Evolutionary conservation across 2,888 invertebrate species (phyloP), one percentile per base, ranked within the genome.

Genomic region (Nomada fabriciana): DNA sequence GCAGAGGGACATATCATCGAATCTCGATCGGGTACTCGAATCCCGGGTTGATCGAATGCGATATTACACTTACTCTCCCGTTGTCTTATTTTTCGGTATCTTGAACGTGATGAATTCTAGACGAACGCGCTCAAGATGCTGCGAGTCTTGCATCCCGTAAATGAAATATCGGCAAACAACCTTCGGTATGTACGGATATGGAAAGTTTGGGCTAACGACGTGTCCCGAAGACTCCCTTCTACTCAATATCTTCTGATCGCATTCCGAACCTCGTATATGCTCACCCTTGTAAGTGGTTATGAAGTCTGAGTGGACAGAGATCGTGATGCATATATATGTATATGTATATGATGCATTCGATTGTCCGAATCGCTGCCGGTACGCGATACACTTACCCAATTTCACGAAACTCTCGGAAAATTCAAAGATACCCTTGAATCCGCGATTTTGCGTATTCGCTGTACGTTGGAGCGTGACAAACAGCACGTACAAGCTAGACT

Each of bases 401-500:
- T 98, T 98, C 95, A 99, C 99, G 95, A 99, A 99, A 95, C 98
- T 97, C 95, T 98, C 98, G 91, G 99, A 99, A 95, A 99, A 99
- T 96, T 99, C 98, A 95, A 98, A 99, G 94, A 98, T 98, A 94
- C 98, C 99, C 95, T 98, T 98, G 95, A 99, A 99, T 94, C 99
- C 99, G 94, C 99, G 97, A 95, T 99, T 99, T 95, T 99, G 98
- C 90, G 98, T 97, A 95, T 97, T 98, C 94, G 97, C 98, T 94
- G 97, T 97, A 95, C 98, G 96, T 94, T 97, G 96, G 92, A 98
- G 96, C 91, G 99, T 98, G 94, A 96, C 97, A 95, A 99, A 99
- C 92, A 98, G 96, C 93, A 99, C 97, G 93, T 97, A 97, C 92
- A 99, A 96, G 88, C 97, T 96, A 94, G 98, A 97, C 94, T 97